Evolutionary conservation across 2,888 invertebrate genomes (phyloP), one percentile per base, ranked within the genome.

Genomic region (Ctenicera cuprea): DNA sequence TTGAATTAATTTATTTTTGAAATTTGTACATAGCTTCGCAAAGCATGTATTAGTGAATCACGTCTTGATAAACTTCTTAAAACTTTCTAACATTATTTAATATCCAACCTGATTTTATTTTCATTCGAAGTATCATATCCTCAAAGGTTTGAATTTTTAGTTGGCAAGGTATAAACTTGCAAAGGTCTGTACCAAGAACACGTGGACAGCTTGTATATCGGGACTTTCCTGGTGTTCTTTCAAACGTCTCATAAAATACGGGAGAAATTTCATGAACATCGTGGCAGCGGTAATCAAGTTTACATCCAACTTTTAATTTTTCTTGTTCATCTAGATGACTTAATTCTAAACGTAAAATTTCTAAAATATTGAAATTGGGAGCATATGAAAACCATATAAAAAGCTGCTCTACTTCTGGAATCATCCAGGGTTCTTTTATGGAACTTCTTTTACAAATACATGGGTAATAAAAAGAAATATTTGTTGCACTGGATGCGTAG

Each of bases 391-490:
- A 83, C 79, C 82, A 73, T 78, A 80, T 71, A 82, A 84, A 85
- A 81, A 87, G 61, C 71, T 83, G 82, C 54, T 86, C 85, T 20
- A 90, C 89, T 88, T 90, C 90, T 57, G 90, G 89, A 77, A 90
- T 83, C 89, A 90, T 90, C 91, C 91, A 91, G 76, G 91, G 90
- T 83, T 91, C 91, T 76, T 89, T 89, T n/a, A 72, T 71, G 7
- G 65, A 38, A 52, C 71, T 72, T 57, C 73, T 64, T 48, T 75
- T 77, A 57, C 70, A 76, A 20, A 67, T 63, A 41, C 80, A 78
- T 8, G 80, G 77, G 68, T 79, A 81, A 52, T 79, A 78, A 59
- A 80, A 76, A 12, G 65, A 59, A 33, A 79, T 69, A 54, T 76
- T 77, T 14, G 71, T 68, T 0, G 71, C 64, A 43, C 76, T 80